Evolutionary conservation across 2,113 vertebrate species (phyloP), one percentile per base, ranked within the genome.

Genomic region (Ranitomeya imitator): DNA sequence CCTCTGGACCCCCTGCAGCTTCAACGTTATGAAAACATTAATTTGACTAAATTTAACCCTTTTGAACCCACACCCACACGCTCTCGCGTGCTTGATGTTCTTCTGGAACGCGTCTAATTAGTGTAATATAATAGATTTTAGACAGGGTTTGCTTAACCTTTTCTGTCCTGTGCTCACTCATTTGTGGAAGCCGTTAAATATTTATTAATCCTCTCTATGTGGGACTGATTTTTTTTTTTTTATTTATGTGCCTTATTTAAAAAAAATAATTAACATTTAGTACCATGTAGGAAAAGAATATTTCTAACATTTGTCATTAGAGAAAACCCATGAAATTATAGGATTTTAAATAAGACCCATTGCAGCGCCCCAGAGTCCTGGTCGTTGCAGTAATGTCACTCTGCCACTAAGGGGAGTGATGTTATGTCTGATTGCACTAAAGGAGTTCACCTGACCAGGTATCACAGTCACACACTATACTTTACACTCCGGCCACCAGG

Each of bases 141-240:
- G 79, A 81, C 59, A 81, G 79, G 37, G 79, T 82, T 82, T 82
- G 59, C 59, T 63, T 82, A 82, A 60, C 79, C 26, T 82, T 61
- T 63, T 37, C 31, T 0, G 57, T 12, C 37, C 57, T 16, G 59
- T 26, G 21, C 21, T 67, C 23, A n/a, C 16, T 83, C 21, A 69
- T 83, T 83, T 51, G 55, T 31, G 55, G 8, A 80, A 80, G 18
- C 79, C 12, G 51, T 81, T 37, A 61, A 82, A 45, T 82, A 82
- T 82, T 82, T 82, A 63, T 31, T 82, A 31, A 45, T 45, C 31
- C 51, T 82, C 21, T 16, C 31, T 37, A 4, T 37, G 15, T 45
- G 37, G 37, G 37, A 45, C 37, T 45, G 16, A 14, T 31, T 8
- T 16, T 16, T 16, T 18, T 16, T 18, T 31, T 60, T 4, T 37